phyloP scores from a whole-genome alignment of 1,140 invertebrate species.

The Oscheius sp. region DNA sequence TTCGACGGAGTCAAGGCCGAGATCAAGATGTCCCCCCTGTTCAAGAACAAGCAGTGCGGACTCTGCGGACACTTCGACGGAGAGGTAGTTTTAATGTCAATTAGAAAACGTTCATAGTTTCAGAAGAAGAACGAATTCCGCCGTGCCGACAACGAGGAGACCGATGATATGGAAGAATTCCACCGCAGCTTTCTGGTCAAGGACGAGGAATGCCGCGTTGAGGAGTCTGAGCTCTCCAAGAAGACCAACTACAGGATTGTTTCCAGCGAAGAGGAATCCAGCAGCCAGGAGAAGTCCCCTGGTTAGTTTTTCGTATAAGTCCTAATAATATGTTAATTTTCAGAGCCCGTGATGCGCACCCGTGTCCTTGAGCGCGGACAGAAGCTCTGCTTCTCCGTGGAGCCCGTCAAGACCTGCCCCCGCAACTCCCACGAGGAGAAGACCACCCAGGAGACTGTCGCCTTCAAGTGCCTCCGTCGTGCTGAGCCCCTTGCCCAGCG shows the following conservation, averaged over 20 bases:
- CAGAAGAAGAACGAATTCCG: constrained; percentile 31
- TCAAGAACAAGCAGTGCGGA: constrained; percentile 39
- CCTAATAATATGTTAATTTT: background rate
- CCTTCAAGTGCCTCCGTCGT: background rate
- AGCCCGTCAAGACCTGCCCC: constrained; percentile 12
- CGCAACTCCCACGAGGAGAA: constrained; percentile 11
- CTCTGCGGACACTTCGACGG: constrained; percentile 37
- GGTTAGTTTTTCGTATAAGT: background rate
- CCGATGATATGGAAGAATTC: constrained; percentile 20
- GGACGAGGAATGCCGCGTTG: constrained; percentile 24
- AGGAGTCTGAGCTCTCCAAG: background rate
- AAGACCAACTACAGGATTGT: constrained; percentile 16
- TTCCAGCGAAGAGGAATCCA: constrained; percentile 2
- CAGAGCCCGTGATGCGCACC: constrained; percentile 26
- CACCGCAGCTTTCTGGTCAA: constrained; percentile 22
- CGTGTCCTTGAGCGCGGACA: constrained; percentile 19
- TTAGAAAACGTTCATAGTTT: no score
- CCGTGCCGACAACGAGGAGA: constrained; percentile 32
- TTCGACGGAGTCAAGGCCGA: constrained; percentile 31
- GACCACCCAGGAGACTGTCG: constrained; percentile 11
- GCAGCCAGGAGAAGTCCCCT: constrained; percentile 12
- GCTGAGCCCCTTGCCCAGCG: background rate
- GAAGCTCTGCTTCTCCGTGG: constrained; percentile 30
- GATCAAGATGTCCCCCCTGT: constrained; percentile 12
- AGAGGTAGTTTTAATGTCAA: no score